Conservation (phyloP, 2,888 invertebrate genomes). For the Scelioninae gen. 2 region DNA sequence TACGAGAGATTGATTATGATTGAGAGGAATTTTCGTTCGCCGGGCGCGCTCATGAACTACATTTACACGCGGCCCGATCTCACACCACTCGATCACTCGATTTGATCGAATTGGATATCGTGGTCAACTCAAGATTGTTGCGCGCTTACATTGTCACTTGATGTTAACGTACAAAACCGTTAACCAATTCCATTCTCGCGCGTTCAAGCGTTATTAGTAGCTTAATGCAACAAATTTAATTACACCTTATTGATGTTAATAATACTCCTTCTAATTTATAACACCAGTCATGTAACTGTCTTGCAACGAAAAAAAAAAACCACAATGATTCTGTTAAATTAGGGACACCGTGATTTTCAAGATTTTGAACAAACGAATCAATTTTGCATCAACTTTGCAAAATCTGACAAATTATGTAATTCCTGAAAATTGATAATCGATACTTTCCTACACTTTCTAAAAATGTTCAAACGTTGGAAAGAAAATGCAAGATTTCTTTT, state of each 20-base stretch:
- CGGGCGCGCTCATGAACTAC: constrained; percentile 44
- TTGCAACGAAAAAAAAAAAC: no score
- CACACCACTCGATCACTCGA: constrained; percentile 48
- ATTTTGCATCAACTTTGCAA: no score
- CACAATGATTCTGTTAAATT: no score
- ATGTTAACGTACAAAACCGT: constrained; percentile 28
- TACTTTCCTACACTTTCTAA: no score
- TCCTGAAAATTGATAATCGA: no score
- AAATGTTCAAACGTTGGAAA: no score
- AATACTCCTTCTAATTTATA: no score
- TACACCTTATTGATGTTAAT: constrained; percentile 5
- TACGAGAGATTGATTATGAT: constrained; percentile 57
- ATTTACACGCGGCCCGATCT: constrained; percentile 34
- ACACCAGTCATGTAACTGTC: no score
- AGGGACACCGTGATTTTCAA: no score
- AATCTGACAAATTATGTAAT: no score
- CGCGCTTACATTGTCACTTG: constrained; percentile 44
- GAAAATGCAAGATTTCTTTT: no score
- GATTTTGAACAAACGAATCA: no score
- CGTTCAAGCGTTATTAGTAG: constrained; percentile 29
- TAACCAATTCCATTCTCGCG: constrained; percentile 36
- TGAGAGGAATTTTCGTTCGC: constrained; percentile 54
- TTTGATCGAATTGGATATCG: constrained; percentile 47
- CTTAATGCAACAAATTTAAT: constrained; percentile 14
- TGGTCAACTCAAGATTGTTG: constrained; percentile 42